Percentiles rank a stretch among this genome's conserved stretches.
Evolutionary conservation across 2,797 vertebrate genomes (phyloP).

Genomic region (Galaxias olidus): DNA sequence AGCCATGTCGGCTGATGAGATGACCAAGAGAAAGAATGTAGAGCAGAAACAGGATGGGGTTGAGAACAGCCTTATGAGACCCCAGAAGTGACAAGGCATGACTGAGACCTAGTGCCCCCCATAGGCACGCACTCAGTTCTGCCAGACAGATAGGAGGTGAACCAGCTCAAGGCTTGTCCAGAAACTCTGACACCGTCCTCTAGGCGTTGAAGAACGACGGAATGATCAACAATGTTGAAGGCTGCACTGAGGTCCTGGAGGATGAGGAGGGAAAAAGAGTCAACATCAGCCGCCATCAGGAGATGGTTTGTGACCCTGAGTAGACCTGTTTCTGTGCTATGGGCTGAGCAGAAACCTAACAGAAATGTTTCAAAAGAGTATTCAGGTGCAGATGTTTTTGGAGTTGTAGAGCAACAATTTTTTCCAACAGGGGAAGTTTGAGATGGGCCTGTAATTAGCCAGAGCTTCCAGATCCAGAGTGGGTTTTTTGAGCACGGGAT

Average conservation of each 20-base stretch:
- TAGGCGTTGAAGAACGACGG: constrained; percentile 7
- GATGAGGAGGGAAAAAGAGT: background rate
- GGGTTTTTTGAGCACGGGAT: constrained; percentile 9
- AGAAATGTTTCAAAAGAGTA: constrained; percentile 18
- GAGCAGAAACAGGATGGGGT: constrained; percentile 2
- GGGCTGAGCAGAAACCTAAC: constrained; percentile 10
- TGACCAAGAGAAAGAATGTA: background rate
- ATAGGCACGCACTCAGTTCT: no score
- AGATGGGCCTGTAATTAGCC: constrained; percentile 11
- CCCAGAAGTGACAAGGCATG: no score
- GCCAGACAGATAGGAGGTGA: constrained; percentile 11
- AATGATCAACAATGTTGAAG: constrained; percentile 6
- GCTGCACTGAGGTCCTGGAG: background rate
- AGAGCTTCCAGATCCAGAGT: constrained; percentile 8
- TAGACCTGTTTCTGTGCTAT: constrained; percentile 9
- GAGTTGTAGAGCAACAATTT: constrained; percentile 1
- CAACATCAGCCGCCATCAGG: constrained; percentile 10
- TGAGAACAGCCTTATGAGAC: no score
- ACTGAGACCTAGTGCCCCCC: no score
- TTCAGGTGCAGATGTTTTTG: constrained; percentile 10
- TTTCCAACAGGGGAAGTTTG: background rate
- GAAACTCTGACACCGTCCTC: background rate
- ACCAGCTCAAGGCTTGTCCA: background rate
- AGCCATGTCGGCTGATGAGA: background rate
- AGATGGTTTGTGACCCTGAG: constrained; percentile 10